A percentile compares a stretch with the other conserved stretches of the same genome.
phyloP scores from a whole-genome alignment of 2,888 invertebrate genomes.

The Leptinotarsa tumamoca region DNA sequence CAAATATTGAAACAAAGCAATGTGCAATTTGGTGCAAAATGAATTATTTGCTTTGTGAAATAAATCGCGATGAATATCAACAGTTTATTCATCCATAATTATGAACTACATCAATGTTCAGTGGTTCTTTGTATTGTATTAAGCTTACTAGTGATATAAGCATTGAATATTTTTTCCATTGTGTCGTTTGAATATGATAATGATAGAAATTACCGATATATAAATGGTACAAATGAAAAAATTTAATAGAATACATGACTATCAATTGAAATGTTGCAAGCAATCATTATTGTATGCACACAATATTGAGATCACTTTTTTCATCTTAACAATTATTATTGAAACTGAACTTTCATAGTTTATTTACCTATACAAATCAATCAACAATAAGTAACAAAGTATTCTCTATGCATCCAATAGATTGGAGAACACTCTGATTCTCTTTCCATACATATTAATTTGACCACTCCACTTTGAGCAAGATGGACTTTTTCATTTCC shows the following conservation, averaged over 20 bases:
- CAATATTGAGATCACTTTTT: slow-evolving; percentile 7
- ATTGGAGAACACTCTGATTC: not conserved
- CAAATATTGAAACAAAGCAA: slow-evolving; percentile 24
- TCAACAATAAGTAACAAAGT: not conserved
- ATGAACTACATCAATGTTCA: too few species aligned
- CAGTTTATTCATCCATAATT: too few species aligned
- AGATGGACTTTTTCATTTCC: not conserved
- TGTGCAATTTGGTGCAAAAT: slow-evolving; percentile 23
- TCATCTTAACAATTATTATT: slow-evolving; percentile 13
- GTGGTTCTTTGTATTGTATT: not conserved
- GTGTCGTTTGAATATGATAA: not conserved
- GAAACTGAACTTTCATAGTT: slow-evolving; percentile 2
- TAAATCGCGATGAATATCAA: too few species aligned
- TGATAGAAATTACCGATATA: not conserved
- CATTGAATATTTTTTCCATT: not conserved
- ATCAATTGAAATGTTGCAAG: not conserved
- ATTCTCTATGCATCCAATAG: not conserved
- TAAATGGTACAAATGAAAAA: not conserved
- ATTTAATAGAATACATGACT: not conserved
- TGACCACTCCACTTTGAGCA: slow-evolving; percentile 2
- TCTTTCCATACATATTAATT: not conserved
- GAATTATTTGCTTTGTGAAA: not conserved
- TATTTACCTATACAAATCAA: not conserved
- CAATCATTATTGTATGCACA: slow-evolving; percentile 2
- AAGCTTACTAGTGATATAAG: not conserved